Conservation (phyloP, 2,113 vertebrate species). For the Perca fluviatilis region DNA sequence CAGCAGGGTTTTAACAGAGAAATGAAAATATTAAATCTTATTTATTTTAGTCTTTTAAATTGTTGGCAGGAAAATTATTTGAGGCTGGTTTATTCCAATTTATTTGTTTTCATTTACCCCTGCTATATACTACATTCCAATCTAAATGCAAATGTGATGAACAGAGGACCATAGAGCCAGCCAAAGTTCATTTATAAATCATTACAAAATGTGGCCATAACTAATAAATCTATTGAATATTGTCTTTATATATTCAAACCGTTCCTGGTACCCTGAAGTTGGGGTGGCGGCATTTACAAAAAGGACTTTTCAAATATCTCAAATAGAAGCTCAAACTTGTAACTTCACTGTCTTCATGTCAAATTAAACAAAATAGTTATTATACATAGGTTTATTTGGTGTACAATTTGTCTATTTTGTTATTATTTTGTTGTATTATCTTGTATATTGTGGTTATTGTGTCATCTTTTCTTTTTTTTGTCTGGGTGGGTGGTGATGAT, state of each 20-base stretch:
- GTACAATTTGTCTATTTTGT: too few relatives aligned
- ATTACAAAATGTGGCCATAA: neutral
- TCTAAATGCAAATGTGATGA: neutral
- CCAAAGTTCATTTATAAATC: neutral
- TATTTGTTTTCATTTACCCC: neutral
- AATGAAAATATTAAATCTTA: neutral
- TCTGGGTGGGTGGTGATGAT: too few relatives aligned
- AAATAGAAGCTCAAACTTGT: neutral
- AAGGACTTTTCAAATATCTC: neutral
- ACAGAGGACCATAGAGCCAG: neutral
- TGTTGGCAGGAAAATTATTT: neutral
- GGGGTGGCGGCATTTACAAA: neutral
- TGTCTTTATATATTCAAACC: neutral
- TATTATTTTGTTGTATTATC: too few relatives aligned
- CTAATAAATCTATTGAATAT: neutral
- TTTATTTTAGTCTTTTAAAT: neutral
- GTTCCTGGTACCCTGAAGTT: neutral
- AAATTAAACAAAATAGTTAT: neutral
- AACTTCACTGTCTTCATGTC: neutral
- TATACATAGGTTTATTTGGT: too few relatives aligned
- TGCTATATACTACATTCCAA: neutral
- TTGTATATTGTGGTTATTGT: too few relatives aligned
- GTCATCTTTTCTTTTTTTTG: too few relatives aligned
- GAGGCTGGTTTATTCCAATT: neutral
- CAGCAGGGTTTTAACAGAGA: neutral